Base-by-base conservation (phyloP, 2,888 invertebrate genomes). In the Morpho deidamia region DNA sequence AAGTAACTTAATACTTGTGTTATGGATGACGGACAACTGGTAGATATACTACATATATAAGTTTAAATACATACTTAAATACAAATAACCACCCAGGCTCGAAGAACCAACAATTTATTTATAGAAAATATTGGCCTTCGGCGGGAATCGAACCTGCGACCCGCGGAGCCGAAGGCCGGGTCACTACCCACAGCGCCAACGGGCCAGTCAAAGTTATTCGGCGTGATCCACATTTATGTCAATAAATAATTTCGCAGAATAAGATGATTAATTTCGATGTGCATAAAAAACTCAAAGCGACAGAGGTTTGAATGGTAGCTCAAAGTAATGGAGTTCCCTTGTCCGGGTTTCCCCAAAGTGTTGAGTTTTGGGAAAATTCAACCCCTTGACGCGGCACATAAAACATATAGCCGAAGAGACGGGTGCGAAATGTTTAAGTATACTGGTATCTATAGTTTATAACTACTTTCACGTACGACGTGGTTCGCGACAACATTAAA, bases 271-370 rank as follows among this genome's bases (percentile, higher is more conserved):
- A 71, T 76, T 74, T 61, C 66, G 50, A 63, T 68, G 10, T 58
- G 62, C 61, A 63, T 70, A 68, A 78, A 41, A 78, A 77, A 72
- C 64, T 67, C 64, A 63, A 61, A 62, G 38, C 50, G 57, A 53
- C 55, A 62, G 67, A 69, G 69, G 68, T 65, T 61, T 60, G 56
- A 67, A 71, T 72, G 74, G 72, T 72, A 72, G 71, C 70, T 69
- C 66, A 65, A 69, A 76, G 76, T 85, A 86, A 86, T 86, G 86
- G 86, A 83, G 78, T 85, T 85, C 72, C 64, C 76, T 69, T 86
- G 86, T 86, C 75, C 63, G 61, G 66, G 61, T 60, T 66, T 67
- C 67, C 72, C 66, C 69, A 71, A 72, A 75, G 70, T 67, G 66
- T 65, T 67, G 72, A 76, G 71, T 71, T 72, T 75, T 65, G 70